These are phyloP conservation scores for Drosophila grimshawi DNA, from an alignment of 1,140 invertebrate species.

Conservation along the genomic window DNA sequence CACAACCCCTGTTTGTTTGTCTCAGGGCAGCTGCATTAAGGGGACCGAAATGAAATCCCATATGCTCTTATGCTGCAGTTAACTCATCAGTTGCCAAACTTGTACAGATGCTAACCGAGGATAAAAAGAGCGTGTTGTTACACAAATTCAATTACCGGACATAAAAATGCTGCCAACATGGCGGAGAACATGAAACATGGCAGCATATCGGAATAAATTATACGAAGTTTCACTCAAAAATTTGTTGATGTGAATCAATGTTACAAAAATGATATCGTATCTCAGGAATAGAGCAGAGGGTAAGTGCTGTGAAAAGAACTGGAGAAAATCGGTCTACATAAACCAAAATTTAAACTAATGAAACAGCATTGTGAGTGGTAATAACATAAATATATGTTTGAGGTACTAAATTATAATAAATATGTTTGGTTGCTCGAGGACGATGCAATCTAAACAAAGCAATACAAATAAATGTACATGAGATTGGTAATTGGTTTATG, in stretches of 20 bases:
- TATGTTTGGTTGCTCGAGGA: too few relatives aligned
- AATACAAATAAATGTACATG: too few relatives aligned
- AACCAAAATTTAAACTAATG: too few relatives aligned
- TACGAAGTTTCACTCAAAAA: background rate
- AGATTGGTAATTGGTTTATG: too few relatives aligned
- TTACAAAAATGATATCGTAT: background rate
- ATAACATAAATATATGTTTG: too few relatives aligned
- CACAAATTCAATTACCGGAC: constrained; percentile 25
- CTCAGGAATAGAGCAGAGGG: background rate
- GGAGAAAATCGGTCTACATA: too few relatives aligned
- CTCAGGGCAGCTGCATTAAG: constrained; percentile 41
- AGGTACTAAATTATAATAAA: too few relatives aligned
- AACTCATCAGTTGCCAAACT: constrained; percentile 38
- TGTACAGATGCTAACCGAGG: constrained; percentile 36
- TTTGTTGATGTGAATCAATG: background rate
- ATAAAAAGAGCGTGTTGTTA: constrained; percentile 28
- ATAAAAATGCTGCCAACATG: constrained; percentile 5
- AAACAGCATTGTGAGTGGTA: too few relatives aligned
- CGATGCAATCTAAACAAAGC: too few relatives aligned
- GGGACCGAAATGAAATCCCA: constrained; percentile 9
- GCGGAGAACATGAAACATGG: background rate
- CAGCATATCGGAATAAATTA: background rate
- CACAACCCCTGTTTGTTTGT: constrained; percentile 31
- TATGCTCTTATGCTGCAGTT: constrained; percentile 26
- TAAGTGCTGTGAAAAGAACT: background rate